Conservation (phyloP, 2,797 vertebrate species). For the Tragopan temminckii region DNA sequence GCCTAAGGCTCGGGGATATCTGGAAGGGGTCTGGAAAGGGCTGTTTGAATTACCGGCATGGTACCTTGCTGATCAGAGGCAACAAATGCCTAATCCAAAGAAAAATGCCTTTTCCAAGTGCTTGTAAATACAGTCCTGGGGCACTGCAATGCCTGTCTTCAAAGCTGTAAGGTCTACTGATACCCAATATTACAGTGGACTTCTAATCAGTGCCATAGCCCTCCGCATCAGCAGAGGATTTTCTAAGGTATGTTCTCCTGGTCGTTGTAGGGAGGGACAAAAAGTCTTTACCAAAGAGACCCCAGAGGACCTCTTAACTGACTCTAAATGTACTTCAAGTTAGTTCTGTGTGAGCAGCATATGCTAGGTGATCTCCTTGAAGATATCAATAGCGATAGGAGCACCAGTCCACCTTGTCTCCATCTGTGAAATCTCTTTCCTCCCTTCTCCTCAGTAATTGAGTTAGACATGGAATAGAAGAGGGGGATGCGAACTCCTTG, state of each 20-base stretch:
- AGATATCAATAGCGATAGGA: background rate
- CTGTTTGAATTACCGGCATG: background rate
- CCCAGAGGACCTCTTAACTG: background rate
- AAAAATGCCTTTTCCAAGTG: background rate
- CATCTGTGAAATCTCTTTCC: background rate
- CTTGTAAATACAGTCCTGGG: background rate
- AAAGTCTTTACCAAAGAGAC: background rate
- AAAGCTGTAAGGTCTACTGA: background rate
- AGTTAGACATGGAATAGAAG: background rate
- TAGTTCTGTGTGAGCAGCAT: background rate
- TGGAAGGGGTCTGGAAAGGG: background rate
- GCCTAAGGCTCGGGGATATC: background rate
- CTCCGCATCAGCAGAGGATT: background rate
- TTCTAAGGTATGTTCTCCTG: background rate
- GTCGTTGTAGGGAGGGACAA: background rate
- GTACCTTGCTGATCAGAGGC: background rate
- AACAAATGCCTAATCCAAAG: background rate
- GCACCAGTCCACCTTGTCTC: background rate
- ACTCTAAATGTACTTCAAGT: background rate
- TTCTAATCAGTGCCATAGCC: background rate
- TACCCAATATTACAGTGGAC: fast-evolving
- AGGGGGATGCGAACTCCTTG: background rate
- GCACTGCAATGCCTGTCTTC: fast-evolving
- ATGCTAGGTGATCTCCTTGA: too few species aligned
- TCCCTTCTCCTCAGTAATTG: background rate